A percentile compares a stretch with the other conserved stretches of the same genome.
Conservation (phyloP, 1,140 invertebrate species). For the Rhizoglyphus robini region DNA sequence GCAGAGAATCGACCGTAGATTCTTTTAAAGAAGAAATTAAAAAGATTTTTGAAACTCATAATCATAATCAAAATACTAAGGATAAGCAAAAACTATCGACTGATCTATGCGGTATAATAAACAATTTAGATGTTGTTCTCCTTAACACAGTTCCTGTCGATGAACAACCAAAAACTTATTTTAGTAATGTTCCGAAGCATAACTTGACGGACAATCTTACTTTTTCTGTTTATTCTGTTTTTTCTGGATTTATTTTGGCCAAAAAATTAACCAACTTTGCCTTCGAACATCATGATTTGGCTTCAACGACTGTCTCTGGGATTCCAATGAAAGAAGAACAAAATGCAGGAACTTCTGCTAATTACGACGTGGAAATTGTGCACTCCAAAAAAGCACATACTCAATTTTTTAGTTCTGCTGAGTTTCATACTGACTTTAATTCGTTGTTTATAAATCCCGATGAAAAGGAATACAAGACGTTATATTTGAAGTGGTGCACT, state of each 20-base stretch:
- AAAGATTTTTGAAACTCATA: not conserved
- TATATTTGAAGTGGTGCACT: constrained; percentile 90
- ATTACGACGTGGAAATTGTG: constrained; percentile 93
- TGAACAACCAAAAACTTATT: too few species aligned
- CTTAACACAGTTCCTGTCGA: constrained; percentile 70
- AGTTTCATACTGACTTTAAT: not conserved
- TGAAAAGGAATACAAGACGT: constrained; percentile 52
- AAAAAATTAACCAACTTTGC: constrained; percentile 35
- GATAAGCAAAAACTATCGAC: not conserved
- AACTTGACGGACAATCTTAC: constrained; percentile 22
- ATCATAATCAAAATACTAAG: not conserved
- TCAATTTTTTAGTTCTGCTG: constrained; percentile 48
- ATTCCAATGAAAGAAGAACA: constrained; percentile 99
- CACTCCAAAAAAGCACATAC: constrained; percentile 70
- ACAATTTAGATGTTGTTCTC: constrained; percentile 74
- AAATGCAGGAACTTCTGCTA: constrained; percentile 90
- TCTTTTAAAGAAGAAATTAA: not conserved
- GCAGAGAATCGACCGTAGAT: constrained; percentile 19
- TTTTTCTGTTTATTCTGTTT: constrained; percentile 53
- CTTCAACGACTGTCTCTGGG: constrained; percentile 87
- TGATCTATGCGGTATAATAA: constrained; percentile 39
- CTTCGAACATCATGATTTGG: constrained; percentile 66
- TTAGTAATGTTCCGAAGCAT: not conserved
- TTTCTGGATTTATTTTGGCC: constrained; percentile 42
- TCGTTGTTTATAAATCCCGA: constrained; percentile 34